Conservation (phyloP, 2,888 invertebrate genomes). For the Mythimna loreyi region DNA sequence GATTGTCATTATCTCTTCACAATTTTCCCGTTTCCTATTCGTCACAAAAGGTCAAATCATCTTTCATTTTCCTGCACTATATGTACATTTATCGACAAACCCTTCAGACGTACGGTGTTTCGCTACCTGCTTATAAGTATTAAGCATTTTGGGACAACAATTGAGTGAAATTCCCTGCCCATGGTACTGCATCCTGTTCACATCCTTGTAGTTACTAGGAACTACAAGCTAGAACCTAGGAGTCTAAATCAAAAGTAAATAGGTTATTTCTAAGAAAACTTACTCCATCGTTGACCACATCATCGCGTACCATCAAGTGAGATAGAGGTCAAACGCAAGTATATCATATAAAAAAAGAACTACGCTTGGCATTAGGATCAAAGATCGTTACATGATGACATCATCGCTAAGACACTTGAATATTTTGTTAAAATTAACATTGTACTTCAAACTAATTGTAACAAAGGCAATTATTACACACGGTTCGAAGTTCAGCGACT, state of each 20-base stretch:
- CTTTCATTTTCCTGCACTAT: background rate
- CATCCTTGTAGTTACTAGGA: too few species aligned
- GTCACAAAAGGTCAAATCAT: background rate
- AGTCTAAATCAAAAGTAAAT: too few species aligned
- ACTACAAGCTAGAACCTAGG: too few species aligned
- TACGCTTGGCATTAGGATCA: background rate
- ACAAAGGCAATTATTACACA: slow-evolving; percentile 4
- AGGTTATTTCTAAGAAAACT: too few species aligned
- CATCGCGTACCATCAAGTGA: too few species aligned
- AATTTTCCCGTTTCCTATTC: background rate
- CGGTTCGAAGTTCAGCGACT: slow-evolving; percentile 12
- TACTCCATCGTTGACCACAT: too few species aligned
- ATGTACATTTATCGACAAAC: background rate
- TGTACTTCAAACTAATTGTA: slow-evolving; percentile 21
- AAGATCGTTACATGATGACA: slow-evolving; percentile 24
- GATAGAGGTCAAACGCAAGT: too few species aligned
- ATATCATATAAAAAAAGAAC: background rate
- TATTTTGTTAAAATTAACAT: slow-evolving; percentile 18
- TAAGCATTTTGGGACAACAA: too few species aligned
- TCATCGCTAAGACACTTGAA: background rate
- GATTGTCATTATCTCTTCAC: background rate
- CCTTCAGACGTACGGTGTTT: too few species aligned
- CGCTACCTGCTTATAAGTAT: too few species aligned
- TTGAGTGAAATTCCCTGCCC: too few species aligned
- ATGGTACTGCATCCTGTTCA: too few species aligned